These are phyloP conservation scores for Drosophila eohydei DNA, from an alignment of 2,888 invertebrate genomes.

Conservation along the genomic window DNA sequence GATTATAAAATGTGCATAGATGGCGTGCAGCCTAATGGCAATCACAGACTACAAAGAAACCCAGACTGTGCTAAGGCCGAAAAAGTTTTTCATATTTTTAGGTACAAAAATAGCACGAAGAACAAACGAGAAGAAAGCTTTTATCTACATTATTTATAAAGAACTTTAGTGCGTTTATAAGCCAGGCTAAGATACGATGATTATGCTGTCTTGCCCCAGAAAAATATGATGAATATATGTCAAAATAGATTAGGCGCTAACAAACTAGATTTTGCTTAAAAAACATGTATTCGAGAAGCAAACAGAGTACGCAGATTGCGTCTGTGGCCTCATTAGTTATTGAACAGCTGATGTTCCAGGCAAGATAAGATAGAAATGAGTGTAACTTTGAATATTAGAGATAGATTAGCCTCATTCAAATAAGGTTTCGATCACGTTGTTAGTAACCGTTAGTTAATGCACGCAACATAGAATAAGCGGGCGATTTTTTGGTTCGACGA, in stretches of 20 bases:
- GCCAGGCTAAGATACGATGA: no score
- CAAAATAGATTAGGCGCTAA: background rate
- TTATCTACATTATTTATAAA: no score
- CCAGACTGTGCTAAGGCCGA: background rate
- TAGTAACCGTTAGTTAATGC: conserved; percentile 18
- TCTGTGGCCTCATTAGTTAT: background rate
- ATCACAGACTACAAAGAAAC: conserved; percentile 2
- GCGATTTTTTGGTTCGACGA: conserved; percentile 14
- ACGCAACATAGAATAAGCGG: background rate
- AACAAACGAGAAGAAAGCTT: background rate
- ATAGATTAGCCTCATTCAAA: background rate
- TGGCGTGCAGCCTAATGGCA: conserved; percentile 36
- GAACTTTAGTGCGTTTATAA: no score
- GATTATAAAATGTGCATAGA: conserved; percentile 66
- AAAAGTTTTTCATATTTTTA: no score
- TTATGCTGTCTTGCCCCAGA: no score
- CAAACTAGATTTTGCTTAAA: background rate
- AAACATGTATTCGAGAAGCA: no score
- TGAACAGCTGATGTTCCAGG: background rate
- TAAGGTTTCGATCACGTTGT: background rate
- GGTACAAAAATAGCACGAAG: no score
- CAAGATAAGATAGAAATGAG: no score
- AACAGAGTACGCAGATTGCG: background rate
- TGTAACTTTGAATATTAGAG: background rate
- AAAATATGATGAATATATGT: background rate